These are phyloP conservation scores for Piscicola geometra DNA, from an alignment of 2,888 invertebrate genomes.

Conservation along the genomic window DNA sequence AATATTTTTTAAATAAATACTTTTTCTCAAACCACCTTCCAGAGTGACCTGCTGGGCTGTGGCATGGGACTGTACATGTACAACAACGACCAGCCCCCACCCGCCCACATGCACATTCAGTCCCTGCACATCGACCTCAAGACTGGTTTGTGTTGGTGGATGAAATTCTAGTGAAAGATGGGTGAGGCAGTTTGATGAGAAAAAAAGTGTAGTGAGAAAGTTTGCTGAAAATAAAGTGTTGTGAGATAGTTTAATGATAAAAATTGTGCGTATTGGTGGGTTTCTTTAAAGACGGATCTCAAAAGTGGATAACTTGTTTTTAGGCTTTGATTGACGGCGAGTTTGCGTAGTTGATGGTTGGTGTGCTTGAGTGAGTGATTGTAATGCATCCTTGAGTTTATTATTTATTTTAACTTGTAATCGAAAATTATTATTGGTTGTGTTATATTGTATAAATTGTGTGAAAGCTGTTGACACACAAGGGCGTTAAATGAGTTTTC, in stretches of 20 bases:
- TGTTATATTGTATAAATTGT: no score
- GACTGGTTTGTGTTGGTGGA: constrained; percentile 26
- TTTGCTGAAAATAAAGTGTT: no score
- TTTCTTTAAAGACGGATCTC: not conserved
- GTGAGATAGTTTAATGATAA: no score
- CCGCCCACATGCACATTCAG: constrained; percentile 37
- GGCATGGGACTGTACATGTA: constrained; percentile 33
- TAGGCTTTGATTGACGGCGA: not conserved
- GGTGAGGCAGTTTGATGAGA: not conserved
- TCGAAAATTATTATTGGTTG: no score
- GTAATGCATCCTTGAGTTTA: no score
- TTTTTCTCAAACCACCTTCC: not conserved
- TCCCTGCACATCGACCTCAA: constrained; percentile 34
- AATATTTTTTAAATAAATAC: not conserved
- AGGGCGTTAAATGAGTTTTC: no score
- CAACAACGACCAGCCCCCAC: constrained; percentile 32
- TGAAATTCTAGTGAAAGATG: not conserved
- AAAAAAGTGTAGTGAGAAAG: no score
- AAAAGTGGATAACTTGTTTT: not conserved
- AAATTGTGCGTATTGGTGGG: no score
- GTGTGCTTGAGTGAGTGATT: no score
- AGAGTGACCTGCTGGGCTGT: constrained; percentile 32
- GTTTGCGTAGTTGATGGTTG: no score
- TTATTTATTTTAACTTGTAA: no score
- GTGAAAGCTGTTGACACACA: no score